Evolutionary conservation across 2,797 vertebrate species (phyloP).

Genomic region (Avahi laniger): DNA sequence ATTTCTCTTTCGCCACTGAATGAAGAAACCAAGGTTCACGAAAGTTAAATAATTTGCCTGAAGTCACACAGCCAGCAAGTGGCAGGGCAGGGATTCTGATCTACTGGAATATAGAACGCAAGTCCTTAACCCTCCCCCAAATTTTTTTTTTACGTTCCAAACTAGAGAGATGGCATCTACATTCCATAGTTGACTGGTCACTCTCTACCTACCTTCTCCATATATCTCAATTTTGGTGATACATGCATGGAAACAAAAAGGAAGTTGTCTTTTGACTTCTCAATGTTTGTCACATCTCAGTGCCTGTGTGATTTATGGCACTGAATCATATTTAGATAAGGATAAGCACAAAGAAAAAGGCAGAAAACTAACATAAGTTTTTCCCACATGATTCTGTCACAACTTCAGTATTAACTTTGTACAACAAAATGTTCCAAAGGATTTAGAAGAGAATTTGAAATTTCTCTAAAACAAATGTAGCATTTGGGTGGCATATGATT

Average conservation of each 20-base stretch:
- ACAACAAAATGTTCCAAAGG: not conserved
- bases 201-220: not conserved
- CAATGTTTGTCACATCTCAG: not conserved
- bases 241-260: not conserved
- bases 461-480: not conserved
- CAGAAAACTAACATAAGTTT: not conserved
- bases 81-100: not conserved
- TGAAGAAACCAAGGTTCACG: not conserved
- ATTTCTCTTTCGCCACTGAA: not conserved
- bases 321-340: not conserved
- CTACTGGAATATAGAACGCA: not conserved
- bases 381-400: not conserved
- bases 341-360: not conserved
- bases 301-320: not conserved
- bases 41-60: not conserved
- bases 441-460: not conserved
- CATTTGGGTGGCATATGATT: not conserved
- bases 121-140: not conserved
- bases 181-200: not conserved
- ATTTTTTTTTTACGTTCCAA: not conserved
- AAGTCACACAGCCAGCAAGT: not conserved
- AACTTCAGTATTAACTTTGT: not conserved
- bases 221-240: not conserved
- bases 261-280: not conserved
- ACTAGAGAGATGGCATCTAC: not conserved